These are phyloP conservation scores for Synanceia verrucosa DNA, from an alignment of 2,797 vertebrate genomes.

Conservation along the genomic window DNA sequence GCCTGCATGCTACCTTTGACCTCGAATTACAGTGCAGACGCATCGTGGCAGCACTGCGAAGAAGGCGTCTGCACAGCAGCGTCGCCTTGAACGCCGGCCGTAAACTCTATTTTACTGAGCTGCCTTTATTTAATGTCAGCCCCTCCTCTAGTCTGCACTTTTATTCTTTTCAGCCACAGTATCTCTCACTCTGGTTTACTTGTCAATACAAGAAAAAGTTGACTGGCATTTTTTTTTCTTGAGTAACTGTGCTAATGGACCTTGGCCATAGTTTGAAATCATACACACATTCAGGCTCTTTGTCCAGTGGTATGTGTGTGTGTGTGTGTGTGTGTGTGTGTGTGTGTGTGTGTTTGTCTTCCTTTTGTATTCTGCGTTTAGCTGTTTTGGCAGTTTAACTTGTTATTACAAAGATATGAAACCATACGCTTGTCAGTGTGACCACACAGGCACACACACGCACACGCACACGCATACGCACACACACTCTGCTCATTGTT, in stretches of 20 bases:
- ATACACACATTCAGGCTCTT: slow-evolving; percentile 43
- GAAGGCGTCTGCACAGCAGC: background rate
- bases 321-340: too few species aligned
- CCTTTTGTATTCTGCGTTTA: slow-evolving; percentile 59
- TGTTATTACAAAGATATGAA: slow-evolving; percentile 75
- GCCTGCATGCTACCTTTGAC: too few species aligned
- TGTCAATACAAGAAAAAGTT: slow-evolving; percentile 65
- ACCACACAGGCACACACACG: slow-evolving; percentile 39
- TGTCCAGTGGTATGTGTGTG: slow-evolving; percentile 44
- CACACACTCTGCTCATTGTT: slow-evolving; percentile 46
- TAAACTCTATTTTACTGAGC: slow-evolving; percentile 48
- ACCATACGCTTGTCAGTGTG: slow-evolving; percentile 20
- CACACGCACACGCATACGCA: background rate
- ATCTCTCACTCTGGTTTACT: slow-evolving; percentile 31
- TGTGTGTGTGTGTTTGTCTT: slow-evolving; percentile 52
- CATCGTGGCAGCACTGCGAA: slow-evolving; percentile 35
- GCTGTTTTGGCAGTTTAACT: slow-evolving; percentile 62
- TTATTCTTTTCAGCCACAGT: slow-evolving; percentile 5
- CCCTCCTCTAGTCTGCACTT: background rate
- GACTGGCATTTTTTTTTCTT: slow-evolving; percentile 45
- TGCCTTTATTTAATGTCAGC: slow-evolving; percentile 12
- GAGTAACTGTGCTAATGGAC: slow-evolving; percentile 62
- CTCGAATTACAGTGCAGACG: slow-evolving; percentile 45
- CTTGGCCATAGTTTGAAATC: slow-evolving; percentile 49
- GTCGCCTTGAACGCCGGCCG: slow-evolving; percentile 22